Evolutionary conservation across 1,140 invertebrate species (phyloP).

Genomic region (Brachionus manjavacas): DNA sequence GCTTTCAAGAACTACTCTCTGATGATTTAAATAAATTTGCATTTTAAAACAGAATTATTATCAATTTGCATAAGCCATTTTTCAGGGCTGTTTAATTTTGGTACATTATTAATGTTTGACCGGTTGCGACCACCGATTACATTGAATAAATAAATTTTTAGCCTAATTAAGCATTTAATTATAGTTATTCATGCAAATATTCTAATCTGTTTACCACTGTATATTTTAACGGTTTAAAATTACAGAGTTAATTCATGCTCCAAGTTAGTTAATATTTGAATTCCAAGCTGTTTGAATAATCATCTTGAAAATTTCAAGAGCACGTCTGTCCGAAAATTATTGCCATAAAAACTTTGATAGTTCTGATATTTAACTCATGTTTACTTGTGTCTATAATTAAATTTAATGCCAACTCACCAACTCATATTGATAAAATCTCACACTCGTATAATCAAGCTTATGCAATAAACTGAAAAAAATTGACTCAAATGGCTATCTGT

Average conservation of each 20-base stretch:
- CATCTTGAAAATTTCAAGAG: slow-evolving; percentile 3
- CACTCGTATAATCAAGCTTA: neutral
- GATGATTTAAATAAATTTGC: no score
- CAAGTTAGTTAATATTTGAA: neutral
- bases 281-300: neutral
- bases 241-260: neutral
- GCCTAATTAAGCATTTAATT: neutral
- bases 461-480: neutral
- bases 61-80: no score
- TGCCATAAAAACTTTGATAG: neutral
- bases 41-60: no score
- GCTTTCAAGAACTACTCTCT: no score
- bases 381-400: neutral
- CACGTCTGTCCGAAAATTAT: neutral
- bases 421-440: neutral
- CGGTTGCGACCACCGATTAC: neutral
- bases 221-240: neutral
- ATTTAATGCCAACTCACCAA: neutral
- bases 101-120: neutral
- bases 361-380: neutral
- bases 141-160: neutral
- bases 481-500: neutral
- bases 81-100: neutral
- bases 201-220: neutral
- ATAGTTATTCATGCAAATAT: neutral